Base-by-base conservation (phyloP, 1,140 invertebrate species). In the Drosophila subpulchrella region DNA sequence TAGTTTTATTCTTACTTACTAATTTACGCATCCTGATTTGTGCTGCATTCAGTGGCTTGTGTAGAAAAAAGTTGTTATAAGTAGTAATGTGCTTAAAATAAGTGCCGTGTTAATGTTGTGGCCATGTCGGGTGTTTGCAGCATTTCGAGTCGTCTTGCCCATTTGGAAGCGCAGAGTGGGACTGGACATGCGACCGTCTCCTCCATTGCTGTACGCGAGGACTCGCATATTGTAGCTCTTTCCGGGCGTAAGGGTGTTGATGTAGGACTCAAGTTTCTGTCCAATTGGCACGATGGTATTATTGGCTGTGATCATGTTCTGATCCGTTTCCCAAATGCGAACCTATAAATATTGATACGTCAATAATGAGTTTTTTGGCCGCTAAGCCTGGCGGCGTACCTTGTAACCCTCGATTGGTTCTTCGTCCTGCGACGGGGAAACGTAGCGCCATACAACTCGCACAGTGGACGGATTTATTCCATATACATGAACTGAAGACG, bases 121-220 rank as follows among this genome's bases (percentile, higher is more conserved):
- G 27, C 55, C 65, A 20, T 91, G 72, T n/a, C 78, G 83, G 1
- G 74, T 70, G 42, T 71, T 82, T 3, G 83, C 90, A 6, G 84
- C 73, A 60, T 91, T 91, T 7, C 90, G 83, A 34, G 90, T 91
- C 3, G 90, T 91, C 57, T 94, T 94, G 91, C 96, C 96, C 96
- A 97, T 97, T 94, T 96, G 96, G 93, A 98, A 98, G 75, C 95
- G 95, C 74, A 96, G 94, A 3, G 96, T 95, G 0, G 98, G 98
- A 70, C 97, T 98, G 48, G 98, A 98, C 97, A 98, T 98, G 56
- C 98, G 95, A 0, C 98, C 98, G 91, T 99, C 98, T 0, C 98
- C 98, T 30, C 98, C 98, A 75, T 96, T 96, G 27, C 97, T 98
- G 93, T 95, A 99, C 0, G 97, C 98, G 8, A 99, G 94, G 0